Base-by-base conservation (phyloP, 2,113 vertebrate genomes). In the Protomyctophum bolini region DNA sequence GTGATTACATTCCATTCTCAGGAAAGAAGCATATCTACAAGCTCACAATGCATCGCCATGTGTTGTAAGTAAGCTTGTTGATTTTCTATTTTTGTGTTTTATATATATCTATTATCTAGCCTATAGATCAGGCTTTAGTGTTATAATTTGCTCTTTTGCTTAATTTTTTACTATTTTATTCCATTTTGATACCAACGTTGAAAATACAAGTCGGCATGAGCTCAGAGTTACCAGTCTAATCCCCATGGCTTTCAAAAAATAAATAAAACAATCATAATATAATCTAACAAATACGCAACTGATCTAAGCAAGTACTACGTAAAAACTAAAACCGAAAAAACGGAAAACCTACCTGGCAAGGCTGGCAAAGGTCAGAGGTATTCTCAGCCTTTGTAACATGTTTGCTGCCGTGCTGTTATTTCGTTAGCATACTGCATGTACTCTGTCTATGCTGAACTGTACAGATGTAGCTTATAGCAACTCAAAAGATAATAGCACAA, bases 311-410 rank as follows among this genome's bases (percentile, higher is more conserved):
- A 5, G 14, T 11, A 41, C 33, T 11, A 41, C 33, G 33, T 59
- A 7, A 4, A 29, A 55, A 41, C 15, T 7, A 9, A 41, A 41
- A 41, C 33, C 1, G 33, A 41, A 21, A 21, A 21, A 21, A 21
- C 21, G 21, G 21, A 63, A 28, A 64, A 80, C 88, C 10, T 88
- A 90, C 88, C 88, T 90, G 68, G 86, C 80, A 67, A 86, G 83
- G 21, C 88, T 90, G 68, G 86, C 80, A 67, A 86, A 84, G 21
- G 78, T 60, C 5, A 88, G 76, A 75, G 86, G 88, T 70, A 85
- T 63, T 75, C 81, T 88, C 52, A 88, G 8, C 69, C 83, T 83
- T 14, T 85, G 82, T 9, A 88, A 78, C 88, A 90, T 90, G 60
- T 15, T 55, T 74, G 33, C 69, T 61, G 65, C 58, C 49, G 61